phyloP scores from a whole-genome alignment of 2,113 vertebrate genomes.

The Entomyzon cyanotis region DNA sequence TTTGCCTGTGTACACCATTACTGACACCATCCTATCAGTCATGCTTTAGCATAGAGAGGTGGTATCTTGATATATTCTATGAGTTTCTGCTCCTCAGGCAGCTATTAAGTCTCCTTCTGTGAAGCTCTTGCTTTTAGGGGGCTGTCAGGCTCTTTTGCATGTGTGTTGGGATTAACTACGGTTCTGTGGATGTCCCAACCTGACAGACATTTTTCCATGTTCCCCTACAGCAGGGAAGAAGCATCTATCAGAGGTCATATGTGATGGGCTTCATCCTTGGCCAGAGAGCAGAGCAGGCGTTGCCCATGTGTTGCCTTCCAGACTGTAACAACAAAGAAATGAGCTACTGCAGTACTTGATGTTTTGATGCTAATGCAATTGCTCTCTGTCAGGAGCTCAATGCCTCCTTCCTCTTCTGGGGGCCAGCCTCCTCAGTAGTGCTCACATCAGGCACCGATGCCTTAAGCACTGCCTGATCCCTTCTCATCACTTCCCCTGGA shows the following conservation, averaged over 20 bases:
- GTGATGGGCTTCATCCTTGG: neutral
- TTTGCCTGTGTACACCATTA: neutral
- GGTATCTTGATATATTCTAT: neutral
- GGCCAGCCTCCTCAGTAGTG: neutral
- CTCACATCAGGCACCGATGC: fast-evolving
- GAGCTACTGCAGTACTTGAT: neutral
- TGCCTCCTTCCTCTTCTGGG: neutral
- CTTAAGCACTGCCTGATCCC: neutral
- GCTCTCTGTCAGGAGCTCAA: neutral
- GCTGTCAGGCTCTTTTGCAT: neutral
- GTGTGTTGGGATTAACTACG: neutral
- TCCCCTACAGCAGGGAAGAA: neutral
- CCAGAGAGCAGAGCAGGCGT: neutral
- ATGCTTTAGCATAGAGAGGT: neutral
- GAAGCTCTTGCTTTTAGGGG: neutral
- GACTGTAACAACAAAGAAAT: neutral
- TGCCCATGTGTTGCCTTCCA: neutral
- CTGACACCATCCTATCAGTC: neutral
- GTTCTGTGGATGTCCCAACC: neutral
- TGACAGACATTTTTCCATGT: neutral
- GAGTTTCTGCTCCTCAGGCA: neutral
- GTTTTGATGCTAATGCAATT: neutral
- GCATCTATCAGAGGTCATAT: neutral
- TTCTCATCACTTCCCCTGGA: neutral
- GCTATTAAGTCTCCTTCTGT: neutral